Conservation (phyloP, 1,140 invertebrate genomes). For the Caenorhabditis tropicalis region DNA sequence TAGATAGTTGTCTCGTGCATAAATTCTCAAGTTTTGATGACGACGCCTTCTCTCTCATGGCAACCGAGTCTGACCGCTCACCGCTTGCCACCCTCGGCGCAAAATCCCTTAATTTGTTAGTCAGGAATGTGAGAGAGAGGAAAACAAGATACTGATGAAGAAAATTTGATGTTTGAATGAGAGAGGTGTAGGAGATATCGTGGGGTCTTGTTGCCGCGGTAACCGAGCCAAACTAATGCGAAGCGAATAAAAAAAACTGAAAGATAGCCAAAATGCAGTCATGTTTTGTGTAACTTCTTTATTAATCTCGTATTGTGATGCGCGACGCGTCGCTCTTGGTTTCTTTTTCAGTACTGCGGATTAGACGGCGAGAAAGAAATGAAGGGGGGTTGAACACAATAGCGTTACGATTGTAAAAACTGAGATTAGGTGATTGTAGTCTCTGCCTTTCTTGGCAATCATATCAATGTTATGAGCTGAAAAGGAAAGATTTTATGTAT, state of each 20-base stretch:
- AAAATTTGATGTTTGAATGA: slow-evolving; percentile 6
- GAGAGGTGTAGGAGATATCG: slow-evolving; percentile 3
- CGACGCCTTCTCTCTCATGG: not conserved
- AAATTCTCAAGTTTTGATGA: slow-evolving; percentile 7
- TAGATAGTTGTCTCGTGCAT: not conserved
- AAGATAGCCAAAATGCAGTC: not conserved
- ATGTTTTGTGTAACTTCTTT: slow-evolving; percentile 27
- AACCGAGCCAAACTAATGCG: not conserved
- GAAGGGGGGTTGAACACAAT: not conserved
- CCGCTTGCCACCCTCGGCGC: not conserved
- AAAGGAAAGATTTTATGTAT: no score
- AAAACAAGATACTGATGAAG: not conserved
- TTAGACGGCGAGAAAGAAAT: not conserved
- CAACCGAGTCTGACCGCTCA: not conserved
- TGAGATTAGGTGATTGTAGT: not conserved
- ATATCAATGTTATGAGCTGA: no score
- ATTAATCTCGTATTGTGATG: slow-evolving; percentile 15
- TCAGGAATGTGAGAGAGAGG: not conserved
- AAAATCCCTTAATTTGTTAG: slow-evolving; percentile 7
- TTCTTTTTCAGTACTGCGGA: not conserved
- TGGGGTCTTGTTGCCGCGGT: not conserved
- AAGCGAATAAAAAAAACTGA: not conserved
- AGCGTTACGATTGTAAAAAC: slow-evolving; percentile 7
- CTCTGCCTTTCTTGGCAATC: not conserved
- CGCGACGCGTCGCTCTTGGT: not conserved